These are phyloP conservation scores for Noctua fimbriata DNA, from an alignment of 2,888 invertebrate genomes.

Conservation along the genomic window DNA sequence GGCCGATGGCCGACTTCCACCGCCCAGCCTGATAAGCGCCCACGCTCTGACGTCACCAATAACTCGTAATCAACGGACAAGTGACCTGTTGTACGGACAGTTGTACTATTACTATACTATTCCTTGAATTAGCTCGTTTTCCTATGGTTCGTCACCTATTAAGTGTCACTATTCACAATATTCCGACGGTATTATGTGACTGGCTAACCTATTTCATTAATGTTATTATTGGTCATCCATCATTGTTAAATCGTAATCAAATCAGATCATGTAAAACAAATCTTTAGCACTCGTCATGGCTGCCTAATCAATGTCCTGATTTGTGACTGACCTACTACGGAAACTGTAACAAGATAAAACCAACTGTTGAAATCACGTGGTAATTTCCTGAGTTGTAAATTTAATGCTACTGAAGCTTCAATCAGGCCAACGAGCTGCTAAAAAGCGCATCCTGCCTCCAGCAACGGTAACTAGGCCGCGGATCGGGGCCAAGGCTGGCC, in stretches of 20 bases:
- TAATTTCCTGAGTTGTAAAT: slow-evolving; percentile 49
- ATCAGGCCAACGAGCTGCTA: slow-evolving; percentile 68
- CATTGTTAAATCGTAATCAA: not conserved
- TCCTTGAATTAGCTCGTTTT: slow-evolving; percentile 48
- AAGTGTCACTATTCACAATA: not conserved
- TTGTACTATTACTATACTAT: slow-evolving; percentile 36
- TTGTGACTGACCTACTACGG: not conserved
- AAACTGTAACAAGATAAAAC: not conserved
- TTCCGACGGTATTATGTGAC: not conserved
- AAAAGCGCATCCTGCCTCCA: slow-evolving; percentile 84
- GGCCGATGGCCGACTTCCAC: slow-evolving; percentile 59
- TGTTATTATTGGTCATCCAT: not conserved
- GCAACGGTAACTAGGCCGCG: slow-evolving; percentile 79
- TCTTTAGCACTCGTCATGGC: not conserved
- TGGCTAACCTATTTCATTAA: not conserved
- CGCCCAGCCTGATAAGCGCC: slow-evolving; percentile 61
- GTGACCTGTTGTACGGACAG: slow-evolving; percentile 34
- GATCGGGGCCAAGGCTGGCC: slow-evolving; percentile 86
- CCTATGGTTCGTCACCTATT: slow-evolving; percentile 11
- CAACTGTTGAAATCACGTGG: slow-evolving; percentile 27
- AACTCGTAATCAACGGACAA: slow-evolving; percentile 52
- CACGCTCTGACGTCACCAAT: slow-evolving; percentile 58
- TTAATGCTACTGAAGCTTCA: slow-evolving; percentile 50
- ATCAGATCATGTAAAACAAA: slow-evolving; percentile 4
- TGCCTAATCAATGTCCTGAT: not conserved